Percentiles rank a stretch among this genome's conserved stretches.
phyloP scores from a whole-genome alignment of 2,113 vertebrate species.

The Callaeas wilsoni region DNA sequence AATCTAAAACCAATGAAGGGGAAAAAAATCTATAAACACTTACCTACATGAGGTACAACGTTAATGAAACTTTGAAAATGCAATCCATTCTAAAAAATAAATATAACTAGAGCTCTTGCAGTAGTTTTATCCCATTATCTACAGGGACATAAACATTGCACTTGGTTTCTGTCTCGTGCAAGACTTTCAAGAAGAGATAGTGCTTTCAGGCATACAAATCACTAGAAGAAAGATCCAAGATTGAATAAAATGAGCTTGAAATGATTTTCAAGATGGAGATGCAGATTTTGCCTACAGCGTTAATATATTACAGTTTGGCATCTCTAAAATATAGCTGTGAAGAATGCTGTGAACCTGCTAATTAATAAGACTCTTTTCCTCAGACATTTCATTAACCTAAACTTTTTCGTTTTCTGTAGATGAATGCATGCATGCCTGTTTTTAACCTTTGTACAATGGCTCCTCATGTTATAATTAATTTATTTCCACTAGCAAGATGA shows the following conservation, averaged over 20 bases:
- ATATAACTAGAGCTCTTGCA: not conserved
- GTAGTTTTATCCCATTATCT: slow-evolving; percentile 5
- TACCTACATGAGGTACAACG: not conserved
- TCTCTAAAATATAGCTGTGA: slow-evolving; percentile 65
- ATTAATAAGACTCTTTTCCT: slow-evolving; percentile 47
- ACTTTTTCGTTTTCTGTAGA: slow-evolving; percentile 47
- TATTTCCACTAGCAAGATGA: slow-evolving; percentile 1
- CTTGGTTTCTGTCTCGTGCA: not conserved
- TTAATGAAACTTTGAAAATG: slow-evolving; percentile 21
- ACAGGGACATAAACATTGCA: not conserved
- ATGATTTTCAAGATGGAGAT: slow-evolving; percentile 4
- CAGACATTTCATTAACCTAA: slow-evolving; percentile 66
- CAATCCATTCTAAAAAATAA: not conserved
- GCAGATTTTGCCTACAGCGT: not conserved
- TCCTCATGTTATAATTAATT: slow-evolving; percentile 49
- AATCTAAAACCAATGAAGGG: not conserved
- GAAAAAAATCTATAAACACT: not conserved
- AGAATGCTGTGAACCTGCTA: slow-evolving; percentile 58
- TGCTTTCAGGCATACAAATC: slow-evolving; percentile 25
- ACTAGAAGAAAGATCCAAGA: not conserved
- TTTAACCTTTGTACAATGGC: slow-evolving; percentile 48
- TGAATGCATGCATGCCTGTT: slow-evolving; percentile 1
- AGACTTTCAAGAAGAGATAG: not conserved
- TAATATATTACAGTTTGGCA: slow-evolving; percentile 49
- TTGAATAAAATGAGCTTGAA: slow-evolving; percentile 5